Base-by-base conservation (phyloP, 2,797 vertebrate genomes). In the Myiothlypis chrysogaster region DNA sequence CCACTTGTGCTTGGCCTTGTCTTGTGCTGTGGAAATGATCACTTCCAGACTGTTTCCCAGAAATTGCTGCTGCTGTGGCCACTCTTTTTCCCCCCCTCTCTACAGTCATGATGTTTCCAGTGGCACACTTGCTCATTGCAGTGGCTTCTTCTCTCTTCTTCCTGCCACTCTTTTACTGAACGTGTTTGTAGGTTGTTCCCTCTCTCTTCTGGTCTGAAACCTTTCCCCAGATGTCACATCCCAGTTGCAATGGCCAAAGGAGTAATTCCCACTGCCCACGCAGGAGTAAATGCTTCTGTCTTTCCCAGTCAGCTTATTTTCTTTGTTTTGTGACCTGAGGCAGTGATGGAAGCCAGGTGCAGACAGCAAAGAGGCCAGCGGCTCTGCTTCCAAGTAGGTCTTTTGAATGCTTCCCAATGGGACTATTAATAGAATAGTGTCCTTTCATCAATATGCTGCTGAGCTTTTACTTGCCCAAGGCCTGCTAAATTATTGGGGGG, bases 401-500 rank as follows among this genome's bases (percentile, higher is more conserved):
- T 66, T 95, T 66, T 87, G 72, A 83, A 68, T 71, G 53, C 75
- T 90, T 80, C 72, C 68, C 83, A n/a, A 7, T 53, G 78, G 75
- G 73, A 91, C 68, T 92, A 91, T 77, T 79, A 89, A 76, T 83
- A 83, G 57, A 88, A 49, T 25, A 41, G n/a, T 44, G 55, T 57
- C 80, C 84, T 94, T 81, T 94, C 59, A 91, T 87, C 92, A 81
- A 37, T 64, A 85, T 56, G 71, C 47, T 81, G 76, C 85, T 84
- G 80, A 93, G 60, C 44, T 95, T 47, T n/a, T 81, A 50, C 50
- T 82, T 86, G 90, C 88, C 85, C 52, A 83, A 59, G 84, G 73
- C 50, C 73, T 87, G 68, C 44, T 92, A 50, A 89, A 85, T 93
- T 94, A 81, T 25, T 91, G 92, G 90, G 75, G 73, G 88, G 78